phyloP scores from a whole-genome alignment of 2,888 invertebrate species.

The Scaptodrosophila latifasciaeformis region DNA sequence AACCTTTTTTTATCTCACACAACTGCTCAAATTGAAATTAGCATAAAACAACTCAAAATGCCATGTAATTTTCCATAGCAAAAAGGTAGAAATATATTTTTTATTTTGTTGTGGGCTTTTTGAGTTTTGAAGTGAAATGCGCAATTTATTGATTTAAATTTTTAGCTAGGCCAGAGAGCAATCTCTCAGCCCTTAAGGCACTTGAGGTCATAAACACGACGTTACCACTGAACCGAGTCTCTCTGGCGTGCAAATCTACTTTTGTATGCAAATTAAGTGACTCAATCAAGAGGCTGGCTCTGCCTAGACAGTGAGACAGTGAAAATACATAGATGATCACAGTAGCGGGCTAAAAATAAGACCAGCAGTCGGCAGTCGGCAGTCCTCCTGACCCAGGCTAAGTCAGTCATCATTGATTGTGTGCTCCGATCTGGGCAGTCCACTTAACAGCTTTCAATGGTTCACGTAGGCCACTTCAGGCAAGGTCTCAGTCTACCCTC shows the following conservation, averaged over 20 bases:
- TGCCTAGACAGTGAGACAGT: no score
- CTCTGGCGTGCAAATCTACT: constrained; percentile 64
- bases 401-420: neutral
- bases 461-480: constrained; percentile 27
- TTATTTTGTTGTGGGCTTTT: constrained; percentile 19
- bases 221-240: constrained; percentile 18
- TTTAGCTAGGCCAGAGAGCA: constrained; percentile 54
- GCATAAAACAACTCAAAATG: constrained; percentile 40
- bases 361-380: neutral
- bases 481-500: neutral
- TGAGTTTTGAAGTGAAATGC: constrained; percentile 49
- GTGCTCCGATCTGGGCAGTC: constrained; percentile 33
- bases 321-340: neutral
- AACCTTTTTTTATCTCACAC: constrained; percentile 57
- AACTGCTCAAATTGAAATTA: constrained; percentile 58
- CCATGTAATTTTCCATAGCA: constrained; percentile 64
- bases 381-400: neutral
- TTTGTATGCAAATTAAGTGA: constrained; percentile 69
- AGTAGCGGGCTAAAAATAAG: constrained; percentile 1
- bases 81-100: constrained; percentile 24
- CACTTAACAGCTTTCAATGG: constrained; percentile 56
- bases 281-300: constrained; percentile 63
- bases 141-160: constrained; percentile 60
- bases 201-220: constrained; percentile 37
- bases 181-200: no score